phyloP scores from a whole-genome alignment of 2,888 invertebrate species.

The Oscheius sp. region DNA sequence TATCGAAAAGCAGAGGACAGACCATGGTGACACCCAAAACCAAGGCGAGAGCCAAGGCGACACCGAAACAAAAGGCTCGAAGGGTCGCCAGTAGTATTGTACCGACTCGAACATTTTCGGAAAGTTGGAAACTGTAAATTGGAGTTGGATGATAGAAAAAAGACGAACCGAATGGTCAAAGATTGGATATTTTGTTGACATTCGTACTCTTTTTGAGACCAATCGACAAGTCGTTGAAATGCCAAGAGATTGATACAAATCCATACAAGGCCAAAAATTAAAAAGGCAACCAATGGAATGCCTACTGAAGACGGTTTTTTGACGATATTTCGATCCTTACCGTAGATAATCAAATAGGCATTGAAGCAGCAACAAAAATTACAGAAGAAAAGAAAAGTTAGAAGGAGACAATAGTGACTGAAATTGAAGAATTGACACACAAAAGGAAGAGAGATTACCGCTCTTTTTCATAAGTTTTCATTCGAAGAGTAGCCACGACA shows the following conservation, averaged over 20 bases:
- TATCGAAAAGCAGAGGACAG: background rate
- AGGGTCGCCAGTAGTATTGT: constrained; percentile 17
- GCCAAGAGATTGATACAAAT: constrained; percentile 1
- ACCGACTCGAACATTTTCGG: constrained; percentile 35
- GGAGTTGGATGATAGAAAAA: background rate
- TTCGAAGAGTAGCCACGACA: constrained; percentile 22
- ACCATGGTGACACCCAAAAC: background rate
- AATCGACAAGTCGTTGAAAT: constrained; percentile 4
- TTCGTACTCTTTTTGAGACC: constrained; percentile 27
- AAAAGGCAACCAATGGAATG: background rate
- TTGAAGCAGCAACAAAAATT: constrained; percentile 13
- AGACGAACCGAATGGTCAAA: background rate
- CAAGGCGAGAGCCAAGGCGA: background rate
- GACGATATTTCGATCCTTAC: background rate
- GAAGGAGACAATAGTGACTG: background rate
- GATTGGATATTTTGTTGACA: background rate
- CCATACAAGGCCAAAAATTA: constrained; percentile 7
- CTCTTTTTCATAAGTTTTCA: constrained; percentile 30
- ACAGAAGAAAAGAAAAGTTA: constrained; percentile 5
- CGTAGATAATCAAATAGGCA: constrained; percentile 15
- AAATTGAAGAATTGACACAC: background rate
- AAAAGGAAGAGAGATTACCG: background rate
- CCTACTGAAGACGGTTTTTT: constrained; percentile 10
- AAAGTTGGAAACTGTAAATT: constrained; percentile 28
- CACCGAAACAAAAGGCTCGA: constrained; percentile 21